Percentiles rank a stretch among this genome's conserved stretches.
phyloP scores from a whole-genome alignment of 23 tunicate genomes.

The Trididemnum clinides region DNA sequence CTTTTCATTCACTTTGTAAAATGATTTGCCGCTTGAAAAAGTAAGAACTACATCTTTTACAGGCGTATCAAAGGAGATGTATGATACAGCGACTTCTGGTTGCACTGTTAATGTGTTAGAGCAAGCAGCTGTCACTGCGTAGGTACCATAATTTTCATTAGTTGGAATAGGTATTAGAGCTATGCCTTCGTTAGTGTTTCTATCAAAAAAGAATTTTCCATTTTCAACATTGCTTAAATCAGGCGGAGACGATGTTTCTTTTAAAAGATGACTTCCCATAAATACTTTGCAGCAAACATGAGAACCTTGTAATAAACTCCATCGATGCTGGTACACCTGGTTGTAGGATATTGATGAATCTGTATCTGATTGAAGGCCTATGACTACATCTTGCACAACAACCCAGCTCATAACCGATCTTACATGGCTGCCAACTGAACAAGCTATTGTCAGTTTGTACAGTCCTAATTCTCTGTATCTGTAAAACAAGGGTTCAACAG shows the following conservation, averaged over 20 bases:
- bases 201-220: constrained; percentile 44
- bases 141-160: constrained; percentile 1
- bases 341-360: constrained; percentile 42
- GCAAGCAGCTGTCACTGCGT: constrained; percentile 53
- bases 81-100: constrained; percentile 22
- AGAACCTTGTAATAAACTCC: constrained; percentile 62
- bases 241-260: background rate
- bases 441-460: background rate
- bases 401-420: background rate
- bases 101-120: constrained; percentile 52
- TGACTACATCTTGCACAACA: constrained; percentile 18
- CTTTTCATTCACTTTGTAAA: constrained; percentile 16
- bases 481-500: background rate
- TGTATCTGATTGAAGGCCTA: background rate
- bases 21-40: background rate
- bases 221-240: background rate
- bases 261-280: constrained; percentile 30
- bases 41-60: constrained; percentile 12
- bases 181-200: constrained; percentile 26
- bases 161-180: constrained; percentile 35
- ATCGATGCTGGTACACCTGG: constrained; percentile 34
- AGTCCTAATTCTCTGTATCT: constrained; percentile 39
- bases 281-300: constrained; percentile 45
- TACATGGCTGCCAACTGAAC: constrained; percentile 6
- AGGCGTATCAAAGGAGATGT: constrained; percentile 39